Percentiles rank a stretch among this genome's conserved stretches.
phyloP scores from a whole-genome alignment of 2,113 vertebrate genomes.

The Colinus virginianus region DNA sequence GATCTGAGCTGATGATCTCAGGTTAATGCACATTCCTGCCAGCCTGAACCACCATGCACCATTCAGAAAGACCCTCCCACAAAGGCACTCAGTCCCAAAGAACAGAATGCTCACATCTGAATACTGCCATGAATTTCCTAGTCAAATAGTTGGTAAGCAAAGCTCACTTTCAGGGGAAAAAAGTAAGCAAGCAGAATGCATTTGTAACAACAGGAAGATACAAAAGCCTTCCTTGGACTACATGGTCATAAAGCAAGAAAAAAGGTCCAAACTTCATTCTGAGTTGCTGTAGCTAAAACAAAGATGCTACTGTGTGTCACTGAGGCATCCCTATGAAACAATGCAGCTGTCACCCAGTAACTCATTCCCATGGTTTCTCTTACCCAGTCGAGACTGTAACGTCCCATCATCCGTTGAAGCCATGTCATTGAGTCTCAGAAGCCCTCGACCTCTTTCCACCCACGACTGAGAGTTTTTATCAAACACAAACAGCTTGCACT shows the following conservation, averaged over 20 bases:
- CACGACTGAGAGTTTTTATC: slow-evolving; percentile 97
- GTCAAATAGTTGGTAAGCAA: neutral
- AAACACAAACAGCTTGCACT: slow-evolving; percentile 98
- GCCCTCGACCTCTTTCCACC: slow-evolving; percentile 96
- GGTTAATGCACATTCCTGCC: neutral
- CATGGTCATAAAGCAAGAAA: neutral
- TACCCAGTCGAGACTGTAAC: slow-evolving; percentile 95
- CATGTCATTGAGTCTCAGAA: slow-evolving; percentile 98
- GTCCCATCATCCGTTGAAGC: slow-evolving; percentile 93
- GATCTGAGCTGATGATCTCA: neutral
- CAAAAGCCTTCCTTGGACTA: neutral
- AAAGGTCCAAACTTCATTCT: neutral
- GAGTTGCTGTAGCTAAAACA: neutral
- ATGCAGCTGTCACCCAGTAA: neutral
- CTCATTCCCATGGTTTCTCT: slow-evolving; percentile 22
- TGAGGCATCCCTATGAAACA: neutral
- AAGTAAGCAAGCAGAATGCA: neutral
- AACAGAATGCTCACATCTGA: neutral
- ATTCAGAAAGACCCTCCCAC: neutral
- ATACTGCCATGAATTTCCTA: neutral
- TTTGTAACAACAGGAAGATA: neutral
- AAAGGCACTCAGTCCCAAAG: neutral
- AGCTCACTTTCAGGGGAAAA: neutral
- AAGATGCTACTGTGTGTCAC: neutral
- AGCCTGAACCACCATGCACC: rapidly evolving